Conservation (phyloP, 2,113 vertebrate genomes). For the Apaloderma vittatum region DNA sequence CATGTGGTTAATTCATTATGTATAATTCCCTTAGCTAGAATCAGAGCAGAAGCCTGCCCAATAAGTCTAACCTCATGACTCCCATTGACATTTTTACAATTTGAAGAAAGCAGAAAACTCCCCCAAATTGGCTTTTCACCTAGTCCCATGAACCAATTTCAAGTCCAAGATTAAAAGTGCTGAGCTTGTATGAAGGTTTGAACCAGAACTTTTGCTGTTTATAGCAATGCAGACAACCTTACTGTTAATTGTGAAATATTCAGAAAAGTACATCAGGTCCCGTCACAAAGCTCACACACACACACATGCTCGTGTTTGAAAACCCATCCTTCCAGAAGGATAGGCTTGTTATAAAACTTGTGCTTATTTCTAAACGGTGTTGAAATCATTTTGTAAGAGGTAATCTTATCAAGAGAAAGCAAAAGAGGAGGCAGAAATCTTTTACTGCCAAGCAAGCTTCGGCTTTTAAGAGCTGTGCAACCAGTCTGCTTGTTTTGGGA, state of each 20-base stretch:
- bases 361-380: not conserved
- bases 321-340: conserved; percentile 23
- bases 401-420: conserved; percentile 53
- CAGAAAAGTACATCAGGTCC: not conserved
- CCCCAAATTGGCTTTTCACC: conserved; percentile 28
- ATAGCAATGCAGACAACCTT: not conserved
- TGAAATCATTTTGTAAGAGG: not conserved
- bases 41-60: conserved; percentile 46
- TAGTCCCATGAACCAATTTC: conserved; percentile 28
- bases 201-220: conserved; percentile 54
- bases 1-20: conserved; percentile 73
- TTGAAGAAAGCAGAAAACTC: conserved; percentile 53
- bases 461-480: conserved; percentile 40
- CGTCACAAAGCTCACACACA: not conserved
- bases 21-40: conserved; percentile 63
- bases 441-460: conserved; percentile 41
- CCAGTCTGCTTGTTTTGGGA: not conserved
- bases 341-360: conserved; percentile 18
- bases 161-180: conserved; percentile 23
- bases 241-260: conserved; percentile 62
- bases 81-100: conserved; percentile 52
- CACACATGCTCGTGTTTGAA: not conserved
- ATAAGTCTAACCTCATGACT: conserved; percentile 60
- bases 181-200: not conserved
- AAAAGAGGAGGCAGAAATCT: conserved; percentile 1